Evolutionary conservation across 2,888 invertebrate species (phyloP).

Genomic region (Cacoxenus indagator): DNA sequence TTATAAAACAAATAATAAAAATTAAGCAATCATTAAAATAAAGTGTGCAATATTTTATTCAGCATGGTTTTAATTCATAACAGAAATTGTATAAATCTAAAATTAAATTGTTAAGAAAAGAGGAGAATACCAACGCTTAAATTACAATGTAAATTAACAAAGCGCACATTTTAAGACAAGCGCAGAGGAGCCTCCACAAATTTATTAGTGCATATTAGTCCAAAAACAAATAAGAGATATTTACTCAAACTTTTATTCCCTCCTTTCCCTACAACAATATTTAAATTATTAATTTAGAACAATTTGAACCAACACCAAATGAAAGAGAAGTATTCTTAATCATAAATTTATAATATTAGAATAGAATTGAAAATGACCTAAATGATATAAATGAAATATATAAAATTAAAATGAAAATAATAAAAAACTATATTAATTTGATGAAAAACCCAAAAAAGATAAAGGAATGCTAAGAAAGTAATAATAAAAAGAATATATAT

Average conservation of each 20-base stretch:
- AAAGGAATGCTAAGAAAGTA: too few relatives aligned
- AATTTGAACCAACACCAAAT: conserved; percentile 3
- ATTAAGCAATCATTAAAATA: background rate
- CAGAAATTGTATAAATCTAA: background rate
- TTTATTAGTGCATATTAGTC: background rate
- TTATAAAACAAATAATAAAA: background rate
- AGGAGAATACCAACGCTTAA: background rate
- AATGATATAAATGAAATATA: too few relatives aligned
- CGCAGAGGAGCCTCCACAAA: background rate
- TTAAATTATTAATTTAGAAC: background rate
- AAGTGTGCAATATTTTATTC: conserved; percentile 4
- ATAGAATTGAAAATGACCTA: too few relatives aligned
- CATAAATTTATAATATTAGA: background rate
- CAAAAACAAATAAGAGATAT: background rate
- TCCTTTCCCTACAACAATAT: background rate
- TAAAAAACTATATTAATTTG: too few relatives aligned
- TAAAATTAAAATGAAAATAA: too few relatives aligned
- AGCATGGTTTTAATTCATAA: background rate
- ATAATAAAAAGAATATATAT: too few relatives aligned
- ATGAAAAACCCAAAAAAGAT: too few relatives aligned
- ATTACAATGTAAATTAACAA: background rate
- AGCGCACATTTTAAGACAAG: conserved; percentile 2
- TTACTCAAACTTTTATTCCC: conserved; percentile 2
- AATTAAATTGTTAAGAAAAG: background rate
- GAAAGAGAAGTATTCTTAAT: background rate